Conservation (phyloP, 2,797 vertebrate species). For the Huso huso region DNA sequence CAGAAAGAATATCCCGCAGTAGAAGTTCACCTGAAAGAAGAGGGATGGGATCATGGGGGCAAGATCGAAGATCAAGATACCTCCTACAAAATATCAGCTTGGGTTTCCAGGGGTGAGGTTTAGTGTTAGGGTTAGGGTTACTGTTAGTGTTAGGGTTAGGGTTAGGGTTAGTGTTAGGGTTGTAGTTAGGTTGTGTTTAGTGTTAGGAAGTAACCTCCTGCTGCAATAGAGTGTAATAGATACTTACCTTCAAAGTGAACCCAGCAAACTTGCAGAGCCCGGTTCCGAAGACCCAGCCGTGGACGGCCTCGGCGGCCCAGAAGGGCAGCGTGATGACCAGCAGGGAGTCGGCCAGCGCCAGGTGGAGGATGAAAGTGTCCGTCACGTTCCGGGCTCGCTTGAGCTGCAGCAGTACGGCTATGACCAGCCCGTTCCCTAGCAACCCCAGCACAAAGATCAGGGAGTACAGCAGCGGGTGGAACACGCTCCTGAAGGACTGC, state of each 20-base stretch:
- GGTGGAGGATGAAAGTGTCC: constrained; percentile 71
- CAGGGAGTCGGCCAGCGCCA: constrained; percentile 61
- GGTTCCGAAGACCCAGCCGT: constrained; percentile 63
- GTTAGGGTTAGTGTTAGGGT: no score
- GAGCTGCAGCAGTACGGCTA: constrained; percentile 51
- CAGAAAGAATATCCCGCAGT: constrained; percentile 86
- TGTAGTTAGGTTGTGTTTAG: no score
- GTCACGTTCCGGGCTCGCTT: constrained; percentile 54
- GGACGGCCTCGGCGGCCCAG: constrained; percentile 53
- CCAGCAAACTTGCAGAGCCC: constrained; percentile 66
- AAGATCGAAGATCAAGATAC: no score
- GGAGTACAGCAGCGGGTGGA: constrained; percentile 56
- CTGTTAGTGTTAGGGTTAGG: no score
- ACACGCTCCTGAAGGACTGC: constrained; percentile 48
- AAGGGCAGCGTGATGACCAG: constrained; percentile 69
- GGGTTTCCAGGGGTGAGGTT: no score
- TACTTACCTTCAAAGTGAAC: constrained; percentile 61
- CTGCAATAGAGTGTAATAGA: not conserved
- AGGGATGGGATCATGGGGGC: not conserved
- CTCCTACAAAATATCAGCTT: no score
- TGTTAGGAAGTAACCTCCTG: no score
- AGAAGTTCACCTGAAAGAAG: constrained; percentile 72
- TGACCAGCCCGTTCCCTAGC: constrained; percentile 60
- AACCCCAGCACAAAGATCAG: constrained; percentile 57
- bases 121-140: no score